Evolutionary conservation across 2,888 invertebrate species (phyloP).

Genomic region (Cephus nigrinus): DNA sequence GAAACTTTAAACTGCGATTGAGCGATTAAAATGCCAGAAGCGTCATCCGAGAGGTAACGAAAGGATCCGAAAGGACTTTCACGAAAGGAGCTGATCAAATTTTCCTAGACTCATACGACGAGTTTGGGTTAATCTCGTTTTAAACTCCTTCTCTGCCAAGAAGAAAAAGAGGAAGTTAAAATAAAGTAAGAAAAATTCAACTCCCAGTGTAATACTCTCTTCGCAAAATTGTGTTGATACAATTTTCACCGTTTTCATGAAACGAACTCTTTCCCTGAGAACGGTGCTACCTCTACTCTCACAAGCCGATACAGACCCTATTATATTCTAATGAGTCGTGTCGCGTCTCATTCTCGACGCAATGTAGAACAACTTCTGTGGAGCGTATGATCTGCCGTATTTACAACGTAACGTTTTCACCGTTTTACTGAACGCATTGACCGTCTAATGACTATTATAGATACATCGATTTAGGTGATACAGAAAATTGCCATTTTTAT

Average conservation of each 20-base stretch:
- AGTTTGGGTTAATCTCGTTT: background rate
- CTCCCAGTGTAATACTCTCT: background rate
- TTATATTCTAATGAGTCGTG: constrained; percentile 47
- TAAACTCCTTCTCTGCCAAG: background rate
- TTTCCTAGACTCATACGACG: background rate
- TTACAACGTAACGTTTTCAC: background rate
- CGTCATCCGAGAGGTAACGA: background rate
- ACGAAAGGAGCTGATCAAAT: background rate
- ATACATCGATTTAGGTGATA: background rate
- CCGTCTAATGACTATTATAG: background rate
- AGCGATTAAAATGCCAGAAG: background rate
- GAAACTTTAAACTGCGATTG: background rate
- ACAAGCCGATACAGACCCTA: constrained; percentile 40
- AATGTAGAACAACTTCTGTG: constrained; percentile 32
- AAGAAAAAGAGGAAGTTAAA: background rate
- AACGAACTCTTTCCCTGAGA: constrained; percentile 35
- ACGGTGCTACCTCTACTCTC: constrained; percentile 55
- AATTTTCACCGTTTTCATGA: background rate
- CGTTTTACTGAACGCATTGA: background rate
- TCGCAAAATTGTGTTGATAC: background rate
- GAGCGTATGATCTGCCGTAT: background rate
- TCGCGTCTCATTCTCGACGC: constrained; percentile 16
- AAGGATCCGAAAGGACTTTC: background rate
- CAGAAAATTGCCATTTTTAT: background rate
- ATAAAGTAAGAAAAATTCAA: background rate